Evolutionary conservation across 2,888 invertebrate genomes (phyloP).

Genomic region (Timandra comae): DNA sequence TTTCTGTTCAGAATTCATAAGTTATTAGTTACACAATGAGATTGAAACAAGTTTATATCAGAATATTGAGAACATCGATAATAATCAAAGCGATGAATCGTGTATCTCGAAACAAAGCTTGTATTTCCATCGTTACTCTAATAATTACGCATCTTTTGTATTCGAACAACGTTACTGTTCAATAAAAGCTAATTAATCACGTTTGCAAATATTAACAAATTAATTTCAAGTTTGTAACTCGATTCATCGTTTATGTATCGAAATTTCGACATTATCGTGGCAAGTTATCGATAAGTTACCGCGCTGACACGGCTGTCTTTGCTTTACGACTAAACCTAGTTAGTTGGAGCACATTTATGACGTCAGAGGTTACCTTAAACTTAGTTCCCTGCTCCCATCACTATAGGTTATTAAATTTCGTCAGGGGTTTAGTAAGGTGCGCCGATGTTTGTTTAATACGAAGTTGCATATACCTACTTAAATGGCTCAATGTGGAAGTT

Average conservation of each 20-base stretch:
- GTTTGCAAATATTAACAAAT: slow-evolving; percentile 30
- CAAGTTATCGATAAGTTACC: slow-evolving; percentile 38
- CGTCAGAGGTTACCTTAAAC: slow-evolving; percentile 33
- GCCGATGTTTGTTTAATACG: too few relatives aligned
- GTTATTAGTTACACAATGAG: too few relatives aligned
- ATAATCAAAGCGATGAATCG: too few relatives aligned
- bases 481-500: too few relatives aligned
- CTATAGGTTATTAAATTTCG: slow-evolving; percentile 39
- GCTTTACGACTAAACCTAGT: slow-evolving; percentile 41
- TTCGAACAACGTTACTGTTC: slow-evolving; percentile 7
- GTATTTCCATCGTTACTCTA: too few relatives aligned
- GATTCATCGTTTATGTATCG: slow-evolving; percentile 31
- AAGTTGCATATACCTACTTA: too few relatives aligned
- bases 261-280: slow-evolving; percentile 17
- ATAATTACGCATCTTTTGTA: slow-evolving; percentile 17
- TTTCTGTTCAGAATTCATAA: too few relatives aligned
- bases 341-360: slow-evolving; percentile 32
- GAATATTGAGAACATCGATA: too few relatives aligned
- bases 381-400: slow-evolving; percentile 25
- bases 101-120: too few relatives aligned
- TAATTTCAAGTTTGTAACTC: slow-evolving; percentile 25
- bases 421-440: slow-evolving; percentile 15
- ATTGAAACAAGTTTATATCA: too few relatives aligned
- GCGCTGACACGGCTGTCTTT: slow-evolving; percentile 31
- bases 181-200: slow-evolving; percentile 20